Percentiles rank a stretch among this genome's conserved stretches.
phyloP scores from a whole-genome alignment of 2,888 invertebrate genomes.

The Anaspis maculata region DNA sequence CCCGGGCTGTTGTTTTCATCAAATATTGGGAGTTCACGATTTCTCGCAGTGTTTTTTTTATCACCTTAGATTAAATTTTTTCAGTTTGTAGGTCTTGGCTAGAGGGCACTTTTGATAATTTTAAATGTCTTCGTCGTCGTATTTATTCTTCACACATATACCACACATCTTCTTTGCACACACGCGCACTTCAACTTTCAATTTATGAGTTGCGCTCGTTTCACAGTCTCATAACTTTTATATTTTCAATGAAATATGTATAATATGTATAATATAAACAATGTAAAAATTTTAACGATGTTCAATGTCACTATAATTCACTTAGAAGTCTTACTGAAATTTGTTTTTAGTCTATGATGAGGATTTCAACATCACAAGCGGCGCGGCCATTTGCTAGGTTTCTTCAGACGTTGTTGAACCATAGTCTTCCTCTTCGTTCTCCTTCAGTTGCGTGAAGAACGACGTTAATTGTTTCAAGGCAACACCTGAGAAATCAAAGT shows the following conservation, averaged over 20 bases:
- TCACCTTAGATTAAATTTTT: slow-evolving; percentile 20
- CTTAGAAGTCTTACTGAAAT: slow-evolving; percentile 19
- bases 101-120: no score
- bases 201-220: slow-evolving; percentile 15
- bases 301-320: slow-evolving; percentile 28
- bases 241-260: slow-evolving; percentile 34
- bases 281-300: slow-evolving; percentile 40
- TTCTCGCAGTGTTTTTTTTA: slow-evolving; percentile 10
- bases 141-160: no score
- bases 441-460: slow-evolving; percentile 62
- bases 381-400: slow-evolving; percentile 26
- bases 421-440: slow-evolving; percentile 56
- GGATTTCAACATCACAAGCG: slow-evolving; percentile 19
- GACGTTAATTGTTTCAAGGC: slow-evolving; percentile 64
- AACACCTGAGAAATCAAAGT: slow-evolving; percentile 52
- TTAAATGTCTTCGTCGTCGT: no score
- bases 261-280: slow-evolving; percentile 39
- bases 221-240: slow-evolving; percentile 23
- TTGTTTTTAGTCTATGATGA: slow-evolving; percentile 25
- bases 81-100: slow-evolving; percentile 17
- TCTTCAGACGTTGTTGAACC: slow-evolving; percentile 31
- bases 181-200: slow-evolving; percentile 12
- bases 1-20: no score
- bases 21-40: slow-evolving; percentile 8
- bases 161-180: no score